Base-by-base conservation (phyloP, 2,113 vertebrate genomes). In the Oceanites oceanicus region DNA sequence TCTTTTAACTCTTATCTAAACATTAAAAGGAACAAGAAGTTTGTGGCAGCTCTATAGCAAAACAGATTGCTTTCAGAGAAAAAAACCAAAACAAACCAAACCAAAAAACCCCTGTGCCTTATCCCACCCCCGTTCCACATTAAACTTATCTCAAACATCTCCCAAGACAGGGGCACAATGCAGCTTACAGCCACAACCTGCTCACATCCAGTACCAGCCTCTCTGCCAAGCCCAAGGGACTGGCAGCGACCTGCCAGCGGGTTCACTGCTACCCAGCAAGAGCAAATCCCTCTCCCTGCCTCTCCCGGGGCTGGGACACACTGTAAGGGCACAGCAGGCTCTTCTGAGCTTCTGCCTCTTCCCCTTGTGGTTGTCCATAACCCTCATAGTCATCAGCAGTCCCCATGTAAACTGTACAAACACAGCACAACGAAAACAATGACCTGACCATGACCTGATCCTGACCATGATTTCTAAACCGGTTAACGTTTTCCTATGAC, bases 1-100 rank as follows among this genome's bases (percentile, higher is more conserved):
- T 92, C 88, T 90, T 93, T 80, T 75, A 92, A 47, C 27, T 63
- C 85, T 83, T 72, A 88, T 36, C 81, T 91, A 93, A 93, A 88
- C 81, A 83, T 62, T 56, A 86, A 86, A 82, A 95, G 74, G 81
- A 96, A 94, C 61, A 82, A 91, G 86, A 92, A 88, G 78, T 79
- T 80, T 94, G 93, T 92, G 38, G 80, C 52, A 78, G 84, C 36
- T 79, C 75, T 80, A 5, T 9, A 96, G 38, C 52, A 77, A 29
- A 91, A 89, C 86, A 86, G 55, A 86, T 26, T 66, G 38, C 44
- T 78, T 87, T 56, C 76, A 91, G 75, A 78, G 47, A 25, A 87
- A n/a, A 67, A 45, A 56, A 32, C 19, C 12, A 55, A 56, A 32
- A 10, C 12, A 55, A 85, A 85, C 13, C 13, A 32, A 61, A 63